Evolutionary conservation across 2,797 vertebrate genomes (phyloP).

Genomic region (Aldrovandia affinis): DNA sequence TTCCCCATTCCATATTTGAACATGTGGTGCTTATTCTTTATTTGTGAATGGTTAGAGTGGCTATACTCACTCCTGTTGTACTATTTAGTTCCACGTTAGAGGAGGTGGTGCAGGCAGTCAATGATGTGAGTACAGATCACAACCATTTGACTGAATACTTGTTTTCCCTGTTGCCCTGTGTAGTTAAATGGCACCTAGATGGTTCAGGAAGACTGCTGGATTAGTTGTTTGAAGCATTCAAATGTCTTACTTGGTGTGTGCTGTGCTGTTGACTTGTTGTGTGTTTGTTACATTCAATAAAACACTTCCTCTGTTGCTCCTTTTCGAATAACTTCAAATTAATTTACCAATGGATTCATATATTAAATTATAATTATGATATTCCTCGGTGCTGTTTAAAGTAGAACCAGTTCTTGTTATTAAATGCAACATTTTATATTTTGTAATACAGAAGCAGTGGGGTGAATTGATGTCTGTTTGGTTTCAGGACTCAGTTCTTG

Average conservation of each 20-base stretch:
- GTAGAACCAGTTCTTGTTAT: not conserved
- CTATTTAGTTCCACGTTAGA: constrained; percentile 64
- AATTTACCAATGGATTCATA: too few species aligned
- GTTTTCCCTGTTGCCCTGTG: not conserved
- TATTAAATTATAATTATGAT: too few species aligned
- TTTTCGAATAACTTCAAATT: too few species aligned
- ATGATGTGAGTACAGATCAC: constrained; percentile 75
- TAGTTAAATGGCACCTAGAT: not conserved
- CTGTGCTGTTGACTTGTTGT: too few species aligned
- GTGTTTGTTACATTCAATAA: too few species aligned
- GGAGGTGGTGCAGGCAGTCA: constrained; percentile 69
- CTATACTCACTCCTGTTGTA: not conserved
- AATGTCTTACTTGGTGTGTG: too few species aligned
- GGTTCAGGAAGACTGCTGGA: not conserved
- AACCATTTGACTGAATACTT: constrained; percentile 17
- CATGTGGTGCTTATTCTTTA: constrained; percentile 14
- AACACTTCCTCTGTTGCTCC: too few species aligned
- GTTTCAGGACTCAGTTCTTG: constrained; percentile 79
- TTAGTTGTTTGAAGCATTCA: not conserved
- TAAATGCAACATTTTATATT: not conserved
- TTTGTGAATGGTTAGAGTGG: not conserved
- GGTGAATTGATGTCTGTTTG: not conserved
- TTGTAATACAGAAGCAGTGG: not conserved
- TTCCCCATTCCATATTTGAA: not conserved
- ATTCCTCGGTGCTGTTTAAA: not conserved